Evolutionary conservation across 1,140 invertebrate species (phyloP).

Genomic region (Pararge aegeria): DNA sequence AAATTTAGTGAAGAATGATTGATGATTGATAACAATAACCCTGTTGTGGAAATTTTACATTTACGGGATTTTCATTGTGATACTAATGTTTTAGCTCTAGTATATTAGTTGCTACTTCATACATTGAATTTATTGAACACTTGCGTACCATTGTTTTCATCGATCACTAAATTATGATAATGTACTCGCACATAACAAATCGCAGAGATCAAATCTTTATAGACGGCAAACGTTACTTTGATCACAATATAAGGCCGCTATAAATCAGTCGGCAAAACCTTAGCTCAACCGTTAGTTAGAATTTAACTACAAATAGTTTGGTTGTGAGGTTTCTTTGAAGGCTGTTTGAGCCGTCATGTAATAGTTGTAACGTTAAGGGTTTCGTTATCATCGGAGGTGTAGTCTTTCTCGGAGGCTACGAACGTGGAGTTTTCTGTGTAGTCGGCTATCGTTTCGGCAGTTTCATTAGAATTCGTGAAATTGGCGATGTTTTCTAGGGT

Average conservation of each 20-base stretch:
- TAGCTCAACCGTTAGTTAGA: constrained; percentile 1
- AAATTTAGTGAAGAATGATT: not conserved
- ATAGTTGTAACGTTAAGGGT: constrained; percentile 29
- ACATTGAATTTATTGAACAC: too few relatives aligned
- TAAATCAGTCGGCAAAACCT: constrained; percentile 7
- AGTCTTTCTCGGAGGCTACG: constrained; percentile 11
- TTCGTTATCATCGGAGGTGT: constrained; percentile 22
- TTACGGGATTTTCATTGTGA: too few relatives aligned
- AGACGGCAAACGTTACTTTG: constrained; percentile 29
- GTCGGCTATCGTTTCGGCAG: constrained; percentile 7
- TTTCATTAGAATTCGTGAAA: constrained; percentile 24
- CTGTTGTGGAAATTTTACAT: not conserved
- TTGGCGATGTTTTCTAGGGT: constrained; percentile 33
- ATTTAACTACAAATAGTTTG: constrained; percentile 24
- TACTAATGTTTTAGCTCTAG: too few relatives aligned
- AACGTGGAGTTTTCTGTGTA: constrained; percentile 17
- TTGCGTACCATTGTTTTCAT: not conserved
- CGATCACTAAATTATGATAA: not conserved
- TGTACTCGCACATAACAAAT: constrained; percentile 8
- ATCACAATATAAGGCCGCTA: constrained; percentile 27
- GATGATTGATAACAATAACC: not conserved
- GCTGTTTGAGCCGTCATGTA: constrained; percentile 40
- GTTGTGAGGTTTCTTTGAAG: constrained; percentile 7
- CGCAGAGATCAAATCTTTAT: constrained; percentile 21
- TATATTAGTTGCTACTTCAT: too few relatives aligned